These are phyloP conservation scores for Fringilla coelebs DNA, from an alignment of 2,797 vertebrate genomes.

Conservation along the genomic window DNA sequence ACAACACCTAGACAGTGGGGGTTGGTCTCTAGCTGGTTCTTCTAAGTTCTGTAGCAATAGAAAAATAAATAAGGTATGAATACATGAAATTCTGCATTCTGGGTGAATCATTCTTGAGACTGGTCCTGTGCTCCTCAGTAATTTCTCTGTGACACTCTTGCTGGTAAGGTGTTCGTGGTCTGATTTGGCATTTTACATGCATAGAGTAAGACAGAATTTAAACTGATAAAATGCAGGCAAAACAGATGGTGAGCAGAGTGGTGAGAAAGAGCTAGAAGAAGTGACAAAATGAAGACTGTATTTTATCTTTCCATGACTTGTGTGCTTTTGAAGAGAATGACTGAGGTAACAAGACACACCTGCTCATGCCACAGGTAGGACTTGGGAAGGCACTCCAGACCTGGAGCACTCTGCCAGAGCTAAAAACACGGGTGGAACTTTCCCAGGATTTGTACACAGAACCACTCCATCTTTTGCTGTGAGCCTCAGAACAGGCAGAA, in stretches of 20 bases:
- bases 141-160: neutral
- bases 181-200: neutral
- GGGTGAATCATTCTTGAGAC: neutral
- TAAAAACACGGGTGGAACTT: neutral
- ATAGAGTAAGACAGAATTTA: neutral
- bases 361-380: neutral
- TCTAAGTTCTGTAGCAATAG: neutral
- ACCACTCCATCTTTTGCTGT: neutral
- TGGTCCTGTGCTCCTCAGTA: neutral
- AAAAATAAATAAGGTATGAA: neutral
- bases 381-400: neutral
- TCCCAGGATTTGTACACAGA: neutral
- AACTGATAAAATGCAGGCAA: neutral
- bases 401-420: neutral
- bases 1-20: neutral
- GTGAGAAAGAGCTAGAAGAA: neutral
- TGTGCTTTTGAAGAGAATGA: neutral
- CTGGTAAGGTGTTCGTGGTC: neutral
- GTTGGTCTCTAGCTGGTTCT: neutral
- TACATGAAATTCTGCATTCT: neutral
- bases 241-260: neutral
- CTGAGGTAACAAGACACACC: neutral
- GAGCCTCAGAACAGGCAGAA: neutral
- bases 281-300: neutral
- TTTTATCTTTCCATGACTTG: neutral